phyloP scores from a whole-genome alignment of 2,888 invertebrate species.

The Erannis defoliaria region DNA sequence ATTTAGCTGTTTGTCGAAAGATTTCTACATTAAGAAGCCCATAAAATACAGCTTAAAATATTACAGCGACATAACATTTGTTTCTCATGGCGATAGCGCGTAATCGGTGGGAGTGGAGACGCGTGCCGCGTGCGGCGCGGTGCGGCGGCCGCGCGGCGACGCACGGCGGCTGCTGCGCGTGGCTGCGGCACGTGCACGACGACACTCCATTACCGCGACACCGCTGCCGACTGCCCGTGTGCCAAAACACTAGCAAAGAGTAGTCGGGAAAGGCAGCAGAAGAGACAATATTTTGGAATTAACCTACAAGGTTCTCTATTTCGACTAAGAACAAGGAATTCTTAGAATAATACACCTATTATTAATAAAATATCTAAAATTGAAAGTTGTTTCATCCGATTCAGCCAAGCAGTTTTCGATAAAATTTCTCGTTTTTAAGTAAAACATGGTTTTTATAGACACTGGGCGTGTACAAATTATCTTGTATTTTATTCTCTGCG shows the following conservation, averaged over 20 bases:
- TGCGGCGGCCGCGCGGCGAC: slow-evolving; percentile 51
- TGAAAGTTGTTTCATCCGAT: too few species aligned
- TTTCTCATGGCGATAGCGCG: slow-evolving; percentile 72
- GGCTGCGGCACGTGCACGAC: slow-evolving; percentile 57
- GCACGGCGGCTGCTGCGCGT: slow-evolving; percentile 41
- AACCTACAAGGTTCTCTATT: background rate
- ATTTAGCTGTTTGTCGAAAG: background rate
- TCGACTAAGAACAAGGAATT: background rate
- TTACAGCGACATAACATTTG: slow-evolving; percentile 42
- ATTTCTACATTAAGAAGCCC: background rate
- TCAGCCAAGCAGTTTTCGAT: too few species aligned
- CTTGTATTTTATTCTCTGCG: background rate
- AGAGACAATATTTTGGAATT: background rate
- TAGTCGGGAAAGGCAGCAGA: slow-evolving; percentile 39
- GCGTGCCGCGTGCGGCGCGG: slow-evolving; percentile 55
- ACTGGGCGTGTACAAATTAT: too few species aligned
- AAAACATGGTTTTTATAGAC: too few species aligned
- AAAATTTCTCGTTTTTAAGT: too few species aligned
- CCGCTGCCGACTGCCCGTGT: slow-evolving; percentile 60
- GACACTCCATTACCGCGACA: slow-evolving; percentile 81
- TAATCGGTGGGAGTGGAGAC: slow-evolving; percentile 82
- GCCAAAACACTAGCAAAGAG: slow-evolving; percentile 61
- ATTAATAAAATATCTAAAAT: too few species aligned
- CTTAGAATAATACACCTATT: background rate
- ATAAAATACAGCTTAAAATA: slow-evolving; percentile 23